Conservation (phyloP, 2,797 vertebrate genomes). For the Gorsachius magnificus region DNA sequence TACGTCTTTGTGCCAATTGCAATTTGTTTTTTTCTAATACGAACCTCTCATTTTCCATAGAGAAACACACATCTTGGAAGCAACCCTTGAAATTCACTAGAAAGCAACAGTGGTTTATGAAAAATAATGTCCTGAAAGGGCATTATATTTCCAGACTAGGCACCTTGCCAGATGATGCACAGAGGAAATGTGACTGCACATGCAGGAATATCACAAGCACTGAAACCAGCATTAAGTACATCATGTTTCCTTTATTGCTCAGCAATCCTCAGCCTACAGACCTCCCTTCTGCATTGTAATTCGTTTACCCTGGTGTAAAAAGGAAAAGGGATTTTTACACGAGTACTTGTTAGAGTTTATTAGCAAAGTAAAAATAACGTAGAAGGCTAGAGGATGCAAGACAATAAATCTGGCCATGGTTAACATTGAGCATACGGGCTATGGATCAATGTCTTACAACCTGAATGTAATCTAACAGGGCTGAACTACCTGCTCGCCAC, state of each 20-base stretch:
- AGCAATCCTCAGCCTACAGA: constrained; percentile 48
- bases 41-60: neutral
- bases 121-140: constrained; percentile 44
- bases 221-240: constrained; percentile 19
- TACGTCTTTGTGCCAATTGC: neutral
- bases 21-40: neutral
- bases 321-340: neutral
- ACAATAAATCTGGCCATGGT: constrained; percentile 34
- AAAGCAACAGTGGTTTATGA: neutral
- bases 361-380: constrained; percentile 4
- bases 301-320: constrained; percentile 72
- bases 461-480: neutral
- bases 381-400: constrained; percentile 52
- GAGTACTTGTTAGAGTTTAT: constrained; percentile 35
- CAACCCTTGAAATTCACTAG: neutral
- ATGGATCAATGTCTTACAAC: neutral
- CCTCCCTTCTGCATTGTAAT: neutral
- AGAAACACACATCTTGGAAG: neutral
- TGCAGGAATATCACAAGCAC: constrained; percentile 46
- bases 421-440: neutral
- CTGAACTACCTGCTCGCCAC: neutral
- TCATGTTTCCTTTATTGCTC: constrained; percentile 55
- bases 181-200: constrained; percentile 43
- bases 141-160: constrained; percentile 27
- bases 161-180: constrained; percentile 32